phyloP scores from a whole-genome alignment of 1,140 invertebrate genomes.

The Caenorhabditis tropicalis region DNA sequence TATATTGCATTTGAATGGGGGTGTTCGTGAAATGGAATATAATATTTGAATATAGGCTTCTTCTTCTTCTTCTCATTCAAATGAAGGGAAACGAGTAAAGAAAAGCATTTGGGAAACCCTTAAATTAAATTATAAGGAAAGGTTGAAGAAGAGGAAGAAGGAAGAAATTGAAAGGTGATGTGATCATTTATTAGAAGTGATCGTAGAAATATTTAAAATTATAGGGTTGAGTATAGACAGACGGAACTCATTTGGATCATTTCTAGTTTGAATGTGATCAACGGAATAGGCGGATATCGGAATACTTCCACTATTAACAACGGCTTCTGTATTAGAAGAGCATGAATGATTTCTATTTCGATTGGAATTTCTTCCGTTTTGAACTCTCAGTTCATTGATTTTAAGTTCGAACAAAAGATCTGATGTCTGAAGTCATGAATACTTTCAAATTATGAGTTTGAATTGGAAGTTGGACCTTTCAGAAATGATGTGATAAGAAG shows the following conservation, averaged over 20 bases:
- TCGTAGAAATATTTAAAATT: not conserved
- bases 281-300: not conserved
- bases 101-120: not conserved
- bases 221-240: not conserved
- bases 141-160: not conserved
- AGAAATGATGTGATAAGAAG: too few species aligned
- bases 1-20: not conserved
- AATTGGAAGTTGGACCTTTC: too few species aligned
- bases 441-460: too few species aligned
- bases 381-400: too few species aligned
- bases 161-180: not conserved
- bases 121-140: not conserved
- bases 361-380: too few species aligned
- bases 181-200: not conserved
- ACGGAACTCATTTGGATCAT: not conserved
- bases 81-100: not conserved
- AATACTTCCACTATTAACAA: too few species aligned
- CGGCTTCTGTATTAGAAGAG: too few species aligned
- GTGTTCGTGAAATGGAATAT: not conserved
- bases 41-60: not conserved
- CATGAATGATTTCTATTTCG: too few species aligned
- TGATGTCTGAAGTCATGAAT: too few species aligned
- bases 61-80: not conserved
- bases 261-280: not conserved
- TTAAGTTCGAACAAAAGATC: too few species aligned